Percentiles rank a stretch among this genome's conserved stretches.
Conservation (phyloP, 2,113 vertebrate species). For the Phalacrocorax pelagicus region DNA sequence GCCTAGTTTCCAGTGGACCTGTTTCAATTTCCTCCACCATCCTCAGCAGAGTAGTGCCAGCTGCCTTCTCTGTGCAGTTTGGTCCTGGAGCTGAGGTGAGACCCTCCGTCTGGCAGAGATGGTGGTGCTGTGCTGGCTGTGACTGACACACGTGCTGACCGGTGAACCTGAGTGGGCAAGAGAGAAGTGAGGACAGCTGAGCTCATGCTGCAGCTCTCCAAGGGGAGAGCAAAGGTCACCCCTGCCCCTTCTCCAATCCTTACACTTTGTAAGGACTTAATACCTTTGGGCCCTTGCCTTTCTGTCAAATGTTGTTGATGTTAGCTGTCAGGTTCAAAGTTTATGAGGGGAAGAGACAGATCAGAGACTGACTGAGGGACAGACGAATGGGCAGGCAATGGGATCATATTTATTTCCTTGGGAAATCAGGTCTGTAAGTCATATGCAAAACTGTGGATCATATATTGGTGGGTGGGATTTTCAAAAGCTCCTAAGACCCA, state of each 20-base stretch:
- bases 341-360: not conserved
- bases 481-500: not conserved
- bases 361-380: not conserved
- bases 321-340: not conserved
- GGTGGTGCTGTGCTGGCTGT: not conserved
- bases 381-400: not conserved
- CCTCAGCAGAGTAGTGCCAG: not conserved
- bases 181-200: not conserved
- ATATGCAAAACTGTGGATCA: not conserved
- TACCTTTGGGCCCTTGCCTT: not conserved
- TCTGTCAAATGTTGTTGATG: not conserved
- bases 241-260: not conserved
- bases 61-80: not conserved
- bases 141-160: rapidly evolving
- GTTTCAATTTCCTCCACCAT: not conserved
- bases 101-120: not conserved
- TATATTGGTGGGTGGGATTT: not conserved
- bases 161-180: rapidly evolving
- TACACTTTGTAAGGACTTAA: not conserved
- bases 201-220: rapidly evolving
- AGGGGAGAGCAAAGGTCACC: not conserved
- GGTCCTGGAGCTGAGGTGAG: not conserved
- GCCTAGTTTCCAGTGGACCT: not conserved
- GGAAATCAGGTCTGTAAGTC: not conserved
- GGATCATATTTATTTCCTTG: not conserved